These are phyloP conservation scores for Drosophila nigrodunni DNA, from an alignment of 1,140 invertebrate genomes.

Conservation along the genomic window DNA sequence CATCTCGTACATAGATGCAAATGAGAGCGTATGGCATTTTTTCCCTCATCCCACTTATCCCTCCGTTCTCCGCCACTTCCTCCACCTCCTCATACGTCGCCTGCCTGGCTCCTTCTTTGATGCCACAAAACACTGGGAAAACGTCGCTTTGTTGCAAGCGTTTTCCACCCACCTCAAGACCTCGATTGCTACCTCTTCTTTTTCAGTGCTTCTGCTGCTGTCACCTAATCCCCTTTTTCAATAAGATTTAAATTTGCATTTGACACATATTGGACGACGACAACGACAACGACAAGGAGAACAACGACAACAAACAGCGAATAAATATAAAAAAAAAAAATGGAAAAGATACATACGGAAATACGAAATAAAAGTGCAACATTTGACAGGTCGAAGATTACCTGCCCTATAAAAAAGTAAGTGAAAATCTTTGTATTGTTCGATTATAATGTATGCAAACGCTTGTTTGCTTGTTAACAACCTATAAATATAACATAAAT, in stretches of 20 bases:
- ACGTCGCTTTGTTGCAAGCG: constrained; percentile 29
- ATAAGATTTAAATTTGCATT: constrained; percentile 84
- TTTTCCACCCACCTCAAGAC: neutral
- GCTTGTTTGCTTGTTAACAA: neutral
- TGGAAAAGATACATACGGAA: constrained; percentile 36
- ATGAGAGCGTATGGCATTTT: constrained; percentile 24
- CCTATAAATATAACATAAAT: neutral
- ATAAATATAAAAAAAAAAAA: constrained; percentile 16
- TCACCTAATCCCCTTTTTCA: constrained; percentile 80
- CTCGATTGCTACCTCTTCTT: constrained; percentile 10
- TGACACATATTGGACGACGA: constrained; percentile 83
- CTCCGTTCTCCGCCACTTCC: constrained; percentile 6
- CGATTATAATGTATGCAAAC: neutral
- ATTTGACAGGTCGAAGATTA: constrained; percentile 52
- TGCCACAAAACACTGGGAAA: constrained; percentile 45
- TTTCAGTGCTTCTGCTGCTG: constrained; percentile 64
- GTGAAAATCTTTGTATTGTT: constrained; percentile 1
- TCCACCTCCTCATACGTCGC: too few relatives aligned
- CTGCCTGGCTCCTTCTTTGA: constrained; percentile 11
- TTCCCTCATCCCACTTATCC: constrained; percentile 7
- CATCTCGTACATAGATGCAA: constrained; percentile 29
- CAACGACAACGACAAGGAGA: constrained; percentile 37
- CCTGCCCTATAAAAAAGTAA: constrained; percentile 46
- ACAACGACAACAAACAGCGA: constrained; percentile 7
- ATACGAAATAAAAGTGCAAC: constrained; percentile 39